Evolutionary conservation across 2,113 vertebrate species (phyloP).

Genomic region (Mobula hypostoma): DNA sequence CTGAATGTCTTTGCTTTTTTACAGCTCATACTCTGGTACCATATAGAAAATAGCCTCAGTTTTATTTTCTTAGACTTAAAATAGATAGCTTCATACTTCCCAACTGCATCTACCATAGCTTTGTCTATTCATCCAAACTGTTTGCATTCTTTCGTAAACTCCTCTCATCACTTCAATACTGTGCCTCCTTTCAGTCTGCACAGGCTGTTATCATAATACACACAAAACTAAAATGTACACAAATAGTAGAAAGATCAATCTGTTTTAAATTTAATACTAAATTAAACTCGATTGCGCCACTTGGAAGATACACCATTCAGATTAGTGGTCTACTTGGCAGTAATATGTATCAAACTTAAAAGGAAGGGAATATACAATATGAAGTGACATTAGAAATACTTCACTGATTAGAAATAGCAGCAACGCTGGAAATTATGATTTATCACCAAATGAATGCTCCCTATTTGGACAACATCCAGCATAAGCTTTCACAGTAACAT

Average conservation of each 20-base stretch:
- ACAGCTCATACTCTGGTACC: neutral
- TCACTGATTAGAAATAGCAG: neutral
- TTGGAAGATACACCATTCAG: neutral
- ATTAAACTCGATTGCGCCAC: neutral
- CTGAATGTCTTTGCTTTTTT: neutral
- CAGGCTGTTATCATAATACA: neutral
- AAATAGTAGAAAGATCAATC: neutral
- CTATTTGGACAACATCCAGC: neutral
- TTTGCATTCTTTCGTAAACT: neutral
- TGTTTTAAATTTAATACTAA: slow-evolving; percentile 7
- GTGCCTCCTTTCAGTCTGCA: neutral
- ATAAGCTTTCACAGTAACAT: neutral
- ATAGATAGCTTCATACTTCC: neutral
- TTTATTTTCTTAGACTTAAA: neutral
- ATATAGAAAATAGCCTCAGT: neutral
- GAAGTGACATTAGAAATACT: slow-evolving; percentile 2
- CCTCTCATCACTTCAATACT: neutral
- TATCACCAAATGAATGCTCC: neutral
- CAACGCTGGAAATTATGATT: neutral
- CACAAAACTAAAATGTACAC: neutral
- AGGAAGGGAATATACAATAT: neutral
- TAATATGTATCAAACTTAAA: neutral
- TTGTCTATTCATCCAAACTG: neutral
- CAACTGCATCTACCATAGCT: neutral
- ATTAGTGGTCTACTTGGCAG: neutral